Evolutionary conservation across 2,888 invertebrate genomes (phyloP).

Genomic region (Dusona sp.): DNA sequence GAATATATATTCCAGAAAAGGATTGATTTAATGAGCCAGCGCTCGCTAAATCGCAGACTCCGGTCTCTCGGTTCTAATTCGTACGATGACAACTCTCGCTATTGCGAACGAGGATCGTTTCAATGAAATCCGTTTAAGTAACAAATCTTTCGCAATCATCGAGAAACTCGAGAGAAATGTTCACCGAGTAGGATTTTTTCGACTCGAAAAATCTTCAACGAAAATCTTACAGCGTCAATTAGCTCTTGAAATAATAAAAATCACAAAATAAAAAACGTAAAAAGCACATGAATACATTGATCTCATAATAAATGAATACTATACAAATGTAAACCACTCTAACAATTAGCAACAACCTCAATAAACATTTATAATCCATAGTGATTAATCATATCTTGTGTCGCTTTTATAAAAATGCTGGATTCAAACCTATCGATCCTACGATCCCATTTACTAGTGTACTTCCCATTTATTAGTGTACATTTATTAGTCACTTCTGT

Average conservation of each 20-base stretch:
- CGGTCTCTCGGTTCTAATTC: constrained; percentile 53
- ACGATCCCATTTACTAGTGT: too few relatives aligned
- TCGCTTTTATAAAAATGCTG: too few relatives aligned
- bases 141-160: constrained; percentile 63
- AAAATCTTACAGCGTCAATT: constrained; percentile 50
- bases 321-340: neutral
- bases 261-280: neutral
- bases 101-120: constrained; percentile 35
- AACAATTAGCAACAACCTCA: neutral
- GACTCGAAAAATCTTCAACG: constrained; percentile 40
- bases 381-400: too few relatives aligned
- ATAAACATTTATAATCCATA: neutral
- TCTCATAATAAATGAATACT: neutral
- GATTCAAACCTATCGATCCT: too few relatives aligned
- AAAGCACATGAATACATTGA: neutral
- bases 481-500: too few relatives aligned
- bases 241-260: constrained; percentile 24
- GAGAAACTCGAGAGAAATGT: constrained; percentile 32
- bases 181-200: neutral
- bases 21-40: constrained; percentile 61
- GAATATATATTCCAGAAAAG: constrained; percentile 57
- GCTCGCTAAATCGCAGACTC: constrained; percentile 30
- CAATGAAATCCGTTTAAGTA: constrained; percentile 33
- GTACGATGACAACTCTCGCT: constrained; percentile 58
- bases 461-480: too few relatives aligned